Evolutionary conservation across 2,797 vertebrate genomes (phyloP), one percentile per base, ranked within the genome.

Genomic region (Amniataba percoides): DNA sequence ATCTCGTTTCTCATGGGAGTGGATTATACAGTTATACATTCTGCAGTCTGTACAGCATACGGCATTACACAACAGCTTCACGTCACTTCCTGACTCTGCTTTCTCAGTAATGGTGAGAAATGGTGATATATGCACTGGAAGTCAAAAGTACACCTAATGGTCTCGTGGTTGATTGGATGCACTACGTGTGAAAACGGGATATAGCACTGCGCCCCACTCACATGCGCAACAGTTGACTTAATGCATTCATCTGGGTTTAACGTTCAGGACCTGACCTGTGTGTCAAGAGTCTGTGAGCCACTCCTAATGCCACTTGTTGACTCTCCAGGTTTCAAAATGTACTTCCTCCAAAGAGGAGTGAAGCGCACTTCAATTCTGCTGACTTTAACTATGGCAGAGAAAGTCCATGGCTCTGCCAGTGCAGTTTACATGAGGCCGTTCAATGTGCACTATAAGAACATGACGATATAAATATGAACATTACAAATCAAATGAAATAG

Each of bases 261-360:
- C n/a, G 5, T 53, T 36, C 15, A 59, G 13, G 11, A 39, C 36
- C 45, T 66, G 6, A 48, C 19, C 1, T 60, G 34, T 15, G 45
- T 25, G 0, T 25, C 25, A 16, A 27, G 13, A 21, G 10, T 31
- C 15, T 1, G 0, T 1, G 2, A 45, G 57, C 43, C 66, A 74
- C 71, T 51, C 70, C 59, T 74, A 19, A 59, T 40, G 58, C 46
- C 1, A 9, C n/a, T n/a, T 51, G 48, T 23, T 36, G 14, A 51
- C 36, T 78, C 60, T 36, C 27, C 15, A 45, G 53, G n/a, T 55
- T 78, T 42, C 7, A 57, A 27, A 42, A 10, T 6, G 39, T 19
- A 18, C 42, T 8, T 78, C 48, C 34, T 60, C 16, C 23, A 10
- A 27, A n/a, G n/a, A n/a, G n/a, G 42, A 40, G 25, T 21, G 18